Evolutionary conservation across 2,113 vertebrate species (phyloP).

Genomic region (Apteryx owenii): DNA sequence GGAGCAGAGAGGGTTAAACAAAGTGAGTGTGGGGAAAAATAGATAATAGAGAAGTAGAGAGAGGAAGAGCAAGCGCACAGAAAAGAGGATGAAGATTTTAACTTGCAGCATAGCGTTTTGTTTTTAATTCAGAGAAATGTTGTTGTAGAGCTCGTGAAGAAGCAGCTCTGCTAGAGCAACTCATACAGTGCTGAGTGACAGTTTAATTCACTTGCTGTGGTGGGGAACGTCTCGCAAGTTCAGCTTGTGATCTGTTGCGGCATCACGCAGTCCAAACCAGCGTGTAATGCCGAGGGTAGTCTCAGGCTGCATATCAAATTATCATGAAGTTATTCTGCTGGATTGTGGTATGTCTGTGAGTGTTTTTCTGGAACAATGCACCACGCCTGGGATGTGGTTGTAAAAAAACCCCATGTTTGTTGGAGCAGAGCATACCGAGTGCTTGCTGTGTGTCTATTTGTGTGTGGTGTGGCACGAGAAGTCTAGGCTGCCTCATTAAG

Average conservation of each 20-base stretch:
- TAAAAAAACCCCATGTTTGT: too few relatives aligned
- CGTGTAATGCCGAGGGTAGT: not conserved
- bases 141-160: not conserved
- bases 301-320: slow-evolving; percentile 19
- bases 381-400: not conserved
- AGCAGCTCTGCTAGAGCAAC: not conserved
- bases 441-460: not conserved
- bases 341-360: not conserved
- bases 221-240: slow-evolving; percentile 34
- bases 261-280: not conserved
- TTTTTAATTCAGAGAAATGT: not conserved
- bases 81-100: not conserved
- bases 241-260: slow-evolving; percentile 7
- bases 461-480: not conserved
- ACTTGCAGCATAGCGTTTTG: not conserved
- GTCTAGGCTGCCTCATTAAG: not conserved
- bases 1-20: not conserved
- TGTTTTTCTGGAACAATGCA: not conserved
- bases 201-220: slow-evolving; percentile 57
- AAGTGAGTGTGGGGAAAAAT: not conserved
- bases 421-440: not conserved
- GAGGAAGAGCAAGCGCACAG: not conserved
- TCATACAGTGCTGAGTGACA: slow-evolving; percentile 26
- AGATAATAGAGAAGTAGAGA: not conserved
- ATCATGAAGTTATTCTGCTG: not conserved